Percentiles rank a stretch among this genome's conserved stretches.
phyloP scores from a whole-genome alignment of 2,113 vertebrate species.

The Cryptomyrus ogoouensis region DNA sequence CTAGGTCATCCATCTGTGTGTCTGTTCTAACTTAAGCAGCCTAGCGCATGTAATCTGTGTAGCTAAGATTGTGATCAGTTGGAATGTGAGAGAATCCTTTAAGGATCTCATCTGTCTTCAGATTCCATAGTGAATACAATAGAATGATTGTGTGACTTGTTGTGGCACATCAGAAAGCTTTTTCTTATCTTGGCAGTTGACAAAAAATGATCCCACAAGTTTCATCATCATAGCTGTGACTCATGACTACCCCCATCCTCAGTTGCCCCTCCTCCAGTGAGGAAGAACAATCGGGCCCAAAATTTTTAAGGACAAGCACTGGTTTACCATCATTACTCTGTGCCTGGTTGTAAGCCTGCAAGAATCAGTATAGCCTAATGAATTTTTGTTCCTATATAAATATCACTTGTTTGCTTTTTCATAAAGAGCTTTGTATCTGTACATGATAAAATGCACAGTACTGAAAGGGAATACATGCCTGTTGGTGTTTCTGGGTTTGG shows the following conservation, averaged over 20 bases:
- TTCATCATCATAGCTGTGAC: neutral
- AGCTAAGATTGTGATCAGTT: neutral
- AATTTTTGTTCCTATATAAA: neutral
- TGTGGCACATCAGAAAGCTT: conserved; percentile 1
- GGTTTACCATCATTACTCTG: neutral
- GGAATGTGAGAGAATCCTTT: neutral
- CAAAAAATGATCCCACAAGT: neutral
- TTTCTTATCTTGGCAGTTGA: conserved; percentile 1
- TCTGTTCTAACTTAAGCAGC: neutral
- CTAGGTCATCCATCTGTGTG: neutral
- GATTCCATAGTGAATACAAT: neutral
- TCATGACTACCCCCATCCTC: neutral
- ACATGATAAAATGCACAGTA: neutral
- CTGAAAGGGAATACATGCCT: neutral
- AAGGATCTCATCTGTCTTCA: neutral
- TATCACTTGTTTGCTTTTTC: neutral
- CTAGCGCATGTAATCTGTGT: neutral
- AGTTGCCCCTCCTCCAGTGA: neutral
- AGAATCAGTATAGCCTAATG: neutral
- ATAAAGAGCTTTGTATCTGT: neutral
- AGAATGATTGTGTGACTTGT: neutral
- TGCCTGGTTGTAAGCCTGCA: neutral
- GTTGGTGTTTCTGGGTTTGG: neutral
- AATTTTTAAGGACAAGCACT: neutral
- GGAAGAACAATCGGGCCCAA: neutral